These are phyloP conservation scores for Asarcornis scutulata DNA, from an alignment of 2,113 vertebrate genomes.

Conservation along the genomic window DNA sequence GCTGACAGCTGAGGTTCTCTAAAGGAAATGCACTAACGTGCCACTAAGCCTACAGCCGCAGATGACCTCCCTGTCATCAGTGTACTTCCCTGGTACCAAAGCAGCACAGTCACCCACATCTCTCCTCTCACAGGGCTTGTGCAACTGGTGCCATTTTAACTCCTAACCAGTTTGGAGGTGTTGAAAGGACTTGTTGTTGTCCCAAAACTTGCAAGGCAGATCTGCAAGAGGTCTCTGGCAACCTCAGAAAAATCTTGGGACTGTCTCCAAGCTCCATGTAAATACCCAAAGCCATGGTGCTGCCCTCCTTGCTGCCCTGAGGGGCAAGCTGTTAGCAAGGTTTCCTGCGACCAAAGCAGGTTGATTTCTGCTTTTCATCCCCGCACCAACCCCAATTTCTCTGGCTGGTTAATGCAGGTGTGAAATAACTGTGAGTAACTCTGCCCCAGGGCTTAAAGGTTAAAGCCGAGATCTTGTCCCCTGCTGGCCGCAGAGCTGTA, in stretches of 20 bases:
- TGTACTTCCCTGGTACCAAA: too few relatives aligned
- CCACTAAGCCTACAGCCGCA: background rate
- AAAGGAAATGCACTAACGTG: background rate
- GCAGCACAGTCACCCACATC: background rate
- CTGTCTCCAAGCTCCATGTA: background rate
- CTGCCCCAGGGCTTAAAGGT: background rate
- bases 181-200: background rate
- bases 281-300: background rate
- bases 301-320: background rate
- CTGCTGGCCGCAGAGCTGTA: background rate
- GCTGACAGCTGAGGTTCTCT: background rate
- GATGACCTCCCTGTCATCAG: rapidly evolving
- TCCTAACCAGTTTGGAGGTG: background rate
- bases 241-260: background rate
- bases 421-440: background rate
- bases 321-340: background rate
- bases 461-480: background rate
- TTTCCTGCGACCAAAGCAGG: background rate
- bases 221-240: background rate
- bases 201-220: background rate
- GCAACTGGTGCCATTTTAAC: background rate
- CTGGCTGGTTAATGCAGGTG: background rate
- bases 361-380: background rate
- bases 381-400: background rate
- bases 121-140: background rate